These are phyloP conservation scores for Mesoclemmys tuberculata DNA, from an alignment of 2,113 vertebrate species.

Conservation along the genomic window DNA sequence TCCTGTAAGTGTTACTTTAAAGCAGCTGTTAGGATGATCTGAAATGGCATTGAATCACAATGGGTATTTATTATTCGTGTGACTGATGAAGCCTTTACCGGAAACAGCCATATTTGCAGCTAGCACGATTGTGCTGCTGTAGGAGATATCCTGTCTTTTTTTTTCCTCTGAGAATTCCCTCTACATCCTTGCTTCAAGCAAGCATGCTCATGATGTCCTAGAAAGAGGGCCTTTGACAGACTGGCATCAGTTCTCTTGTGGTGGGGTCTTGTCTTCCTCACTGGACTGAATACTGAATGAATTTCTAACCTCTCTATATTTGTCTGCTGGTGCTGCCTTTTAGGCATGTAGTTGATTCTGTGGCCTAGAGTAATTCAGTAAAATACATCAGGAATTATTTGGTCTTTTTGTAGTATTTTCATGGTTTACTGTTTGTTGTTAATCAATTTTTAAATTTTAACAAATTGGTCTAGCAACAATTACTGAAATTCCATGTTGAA, in stretches of 20 bases:
- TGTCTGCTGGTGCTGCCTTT: not conserved
- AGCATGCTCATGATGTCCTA: not conserved
- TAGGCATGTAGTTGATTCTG: not conserved
- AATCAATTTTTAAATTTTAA: not conserved
- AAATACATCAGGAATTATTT: not conserved
- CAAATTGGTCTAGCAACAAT: rapidly evolving
- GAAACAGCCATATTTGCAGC: not conserved
- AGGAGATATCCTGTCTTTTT: not conserved
- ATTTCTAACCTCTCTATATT: not conserved
- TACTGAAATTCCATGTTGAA: not conserved
- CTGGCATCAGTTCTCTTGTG: rapidly evolving
- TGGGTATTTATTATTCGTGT: not conserved
- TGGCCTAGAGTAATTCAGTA: not conserved
- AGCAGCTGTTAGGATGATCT: rapidly evolving
- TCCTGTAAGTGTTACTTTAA: not conserved
- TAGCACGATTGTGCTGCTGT: not conserved
- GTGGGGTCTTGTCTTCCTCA: not conserved
- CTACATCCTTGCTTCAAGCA: not conserved
- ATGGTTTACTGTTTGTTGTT: not conserved
- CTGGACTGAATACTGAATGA: not conserved
- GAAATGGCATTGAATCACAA: not conserved
- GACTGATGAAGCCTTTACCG: not conserved
- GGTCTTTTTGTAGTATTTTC: not conserved
- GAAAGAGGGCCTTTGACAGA: not conserved
- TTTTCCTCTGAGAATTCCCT: not conserved